phyloP scores from a whole-genome alignment of 2,797 vertebrate genomes.

The Galaxias olidus region DNA sequence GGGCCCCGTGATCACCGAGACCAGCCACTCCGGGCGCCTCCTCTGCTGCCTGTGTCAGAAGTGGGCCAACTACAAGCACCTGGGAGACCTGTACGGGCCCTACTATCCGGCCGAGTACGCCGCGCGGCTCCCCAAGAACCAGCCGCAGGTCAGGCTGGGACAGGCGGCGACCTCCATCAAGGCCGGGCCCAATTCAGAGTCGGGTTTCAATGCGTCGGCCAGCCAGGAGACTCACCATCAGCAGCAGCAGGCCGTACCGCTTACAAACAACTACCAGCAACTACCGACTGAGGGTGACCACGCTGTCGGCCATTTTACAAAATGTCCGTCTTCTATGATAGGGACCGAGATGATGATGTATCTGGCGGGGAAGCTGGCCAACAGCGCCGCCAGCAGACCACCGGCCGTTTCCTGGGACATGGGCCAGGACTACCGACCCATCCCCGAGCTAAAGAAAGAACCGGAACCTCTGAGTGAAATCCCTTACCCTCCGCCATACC shows the following conservation, averaged over 20 bases:
- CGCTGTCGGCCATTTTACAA: constrained; percentile 53
- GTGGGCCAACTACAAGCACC: constrained; percentile 97
- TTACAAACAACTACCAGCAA: constrained; percentile 38
- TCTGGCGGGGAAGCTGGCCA: constrained; percentile 36
- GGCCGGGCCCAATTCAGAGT: constrained; percentile 63
- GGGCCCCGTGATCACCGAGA: constrained; percentile 91
- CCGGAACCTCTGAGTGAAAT: constrained; percentile 61
- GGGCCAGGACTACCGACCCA: constrained; percentile 56
- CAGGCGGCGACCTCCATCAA: constrained; percentile 59
- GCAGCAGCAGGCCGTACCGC: constrained; percentile 35
- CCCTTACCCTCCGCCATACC: constrained; percentile 6
- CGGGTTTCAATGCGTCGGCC: constrained; percentile 46
- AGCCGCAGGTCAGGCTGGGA: constrained; percentile 80
- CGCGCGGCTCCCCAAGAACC: constrained; percentile 93
- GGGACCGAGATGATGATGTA: constrained; percentile 60
- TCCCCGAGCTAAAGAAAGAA: constrained; percentile 67
- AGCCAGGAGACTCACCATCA: constrained; percentile 58
- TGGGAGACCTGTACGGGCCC: constrained; percentile 97
- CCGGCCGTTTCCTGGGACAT: constrained; percentile 62
- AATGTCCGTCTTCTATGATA: constrained; percentile 45
- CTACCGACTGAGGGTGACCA: constrained; percentile 55
- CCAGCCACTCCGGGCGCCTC: constrained; percentile 87
- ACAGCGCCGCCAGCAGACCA: constrained; percentile 41
- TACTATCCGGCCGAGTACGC: constrained; percentile 97
- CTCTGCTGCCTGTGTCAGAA: constrained; percentile 98